Base-by-base conservation (phyloP, 2,797 vertebrate genomes). In the Rhynchotus rufescens region DNA sequence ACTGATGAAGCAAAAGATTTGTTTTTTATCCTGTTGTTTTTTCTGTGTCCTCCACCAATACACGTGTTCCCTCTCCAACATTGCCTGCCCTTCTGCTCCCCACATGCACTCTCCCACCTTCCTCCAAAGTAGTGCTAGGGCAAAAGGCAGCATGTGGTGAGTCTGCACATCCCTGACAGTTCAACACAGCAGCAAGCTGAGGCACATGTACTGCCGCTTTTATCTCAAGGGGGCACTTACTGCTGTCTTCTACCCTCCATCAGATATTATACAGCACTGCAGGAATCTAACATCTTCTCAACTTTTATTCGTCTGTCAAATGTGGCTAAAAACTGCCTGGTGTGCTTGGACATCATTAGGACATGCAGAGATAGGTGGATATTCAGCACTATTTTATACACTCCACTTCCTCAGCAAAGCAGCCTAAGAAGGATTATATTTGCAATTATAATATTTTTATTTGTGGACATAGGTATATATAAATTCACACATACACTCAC, bases 111-210 rank as follows among this genome's bases (percentile, higher is more conserved):
- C 9, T 76, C 28, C 32, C 4, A 11, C 42, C 20, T 67, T 88
- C 68, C 75, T 64, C 34, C 5, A 2, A 52, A 73, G 22, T 15
- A 32, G 28, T 0, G 0, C 12, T 7, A 6, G 42, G 64, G 30
- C n/a, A 38, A 45, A 83, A 72, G 36, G 15, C 38, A 25, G 9
- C 4, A 4, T 25, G 21, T n/a, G 40, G 0, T 0, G 32, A 49
- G 49, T 28, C 45, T 36, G 42, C 0, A 1, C 34, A 14, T 21
- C 19, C 30, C 65, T 25, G 22, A 42, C 30, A 28, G 42, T 20
- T 10, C 0, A 0, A 3, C 15, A 32, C n/a, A 67, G 22, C 6
- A 65, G 59, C 10, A n/a, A 84, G 14, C 40, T 22, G 30, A 38
- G 40, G 40, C 40, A 34, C 17, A n/a, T 6, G 44, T 81, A 5